Evolutionary conservation across 2,113 vertebrate species (phyloP).

Genomic region (Ifrita kowaldi): DNA sequence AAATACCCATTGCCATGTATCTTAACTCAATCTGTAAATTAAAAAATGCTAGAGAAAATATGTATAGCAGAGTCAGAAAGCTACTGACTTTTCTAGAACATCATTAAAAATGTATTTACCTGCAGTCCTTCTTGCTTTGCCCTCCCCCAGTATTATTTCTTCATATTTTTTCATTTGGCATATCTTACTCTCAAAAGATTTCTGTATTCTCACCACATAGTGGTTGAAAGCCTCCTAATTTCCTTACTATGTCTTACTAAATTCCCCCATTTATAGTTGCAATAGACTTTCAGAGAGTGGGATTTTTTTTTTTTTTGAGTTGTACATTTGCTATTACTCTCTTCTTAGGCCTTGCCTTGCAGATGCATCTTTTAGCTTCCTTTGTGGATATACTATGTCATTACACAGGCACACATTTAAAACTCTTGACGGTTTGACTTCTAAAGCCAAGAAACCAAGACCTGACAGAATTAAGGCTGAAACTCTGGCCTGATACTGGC

Average conservation of each 20-base stretch:
- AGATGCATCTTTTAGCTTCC: neutral
- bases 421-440: neutral
- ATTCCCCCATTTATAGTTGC: neutral
- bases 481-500: neutral
- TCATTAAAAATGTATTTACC: neutral
- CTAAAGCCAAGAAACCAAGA: neutral
- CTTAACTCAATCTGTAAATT: neutral
- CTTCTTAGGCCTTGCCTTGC: neutral
- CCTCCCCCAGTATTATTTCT: fast-evolving
- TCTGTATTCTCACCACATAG: neutral
- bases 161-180: neutral
- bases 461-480: neutral
- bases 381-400: neutral
- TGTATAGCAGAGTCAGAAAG: neutral
- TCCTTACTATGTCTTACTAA: neutral
- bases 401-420: neutral
- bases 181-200: neutral
- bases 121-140: neutral
- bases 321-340: neutral
- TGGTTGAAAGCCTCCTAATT: neutral
- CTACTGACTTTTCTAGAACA: neutral
- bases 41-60: neutral
- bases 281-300: neutral
- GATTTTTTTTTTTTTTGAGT: neutral
- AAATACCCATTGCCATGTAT: neutral